Base-by-base conservation (phyloP, 2,113 vertebrate genomes). In the Oplegnathus fasciatus region DNA sequence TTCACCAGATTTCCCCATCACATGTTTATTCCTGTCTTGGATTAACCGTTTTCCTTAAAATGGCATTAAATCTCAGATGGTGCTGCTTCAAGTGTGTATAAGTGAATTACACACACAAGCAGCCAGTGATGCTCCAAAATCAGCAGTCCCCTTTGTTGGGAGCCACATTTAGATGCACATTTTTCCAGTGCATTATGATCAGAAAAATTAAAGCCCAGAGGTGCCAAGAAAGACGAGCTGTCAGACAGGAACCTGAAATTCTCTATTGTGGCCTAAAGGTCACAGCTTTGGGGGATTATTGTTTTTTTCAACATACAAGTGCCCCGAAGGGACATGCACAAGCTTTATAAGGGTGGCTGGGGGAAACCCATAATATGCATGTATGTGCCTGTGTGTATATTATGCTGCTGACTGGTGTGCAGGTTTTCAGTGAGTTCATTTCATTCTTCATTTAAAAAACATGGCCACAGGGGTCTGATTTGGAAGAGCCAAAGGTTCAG, bases 201-300 rank as follows among this genome's bases (percentile, higher is more conserved):
- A 75, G 17, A 55, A 64, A 75, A 22, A 70, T 32, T 7, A 69
- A 86, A 68, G n/a, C 46, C 65, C 50, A 42, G 62, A 60, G 64
- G 62, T 42, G 61, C 11, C 40, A 15, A 60, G 4, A 58, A 28
- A 71, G n/a, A 68, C 54, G 2, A 62, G 40, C 15, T 2, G 17
- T 58, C 28, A 20, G n/a, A 30, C 79, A 57, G 58, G 11, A 65
- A 78, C 22, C 40, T 48, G 11, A 24, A 75, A 80, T 75, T 48
- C 37, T 60, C 15, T 0, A 52, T 75, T 57, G 68, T 26, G 22
- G 71, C 48, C 71, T 34, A 57, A 83, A 78, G 82, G 84, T 88
- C 61, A 66, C 32, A 76, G 28, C 77, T 83, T 81, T 18, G 48
- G 69, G 82, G 73, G 50, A 74, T 55, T 90, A 58, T 77, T 30